Conservation (phyloP, 2,113 vertebrate genomes). For the Crotalus viridis region DNA sequence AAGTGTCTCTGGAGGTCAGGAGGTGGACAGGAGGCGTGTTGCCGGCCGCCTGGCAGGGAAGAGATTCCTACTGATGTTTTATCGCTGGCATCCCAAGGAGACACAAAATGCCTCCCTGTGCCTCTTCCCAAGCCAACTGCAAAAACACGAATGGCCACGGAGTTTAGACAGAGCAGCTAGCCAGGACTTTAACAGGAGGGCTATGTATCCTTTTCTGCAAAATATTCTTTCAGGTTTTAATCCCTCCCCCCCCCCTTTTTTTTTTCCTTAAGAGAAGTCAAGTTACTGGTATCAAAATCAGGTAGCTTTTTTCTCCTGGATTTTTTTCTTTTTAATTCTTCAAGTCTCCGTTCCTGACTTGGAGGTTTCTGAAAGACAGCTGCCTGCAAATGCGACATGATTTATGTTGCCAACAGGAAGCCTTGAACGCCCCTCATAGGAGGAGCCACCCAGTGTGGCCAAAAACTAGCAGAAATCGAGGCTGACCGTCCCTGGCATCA, state of each 20-base stretch:
- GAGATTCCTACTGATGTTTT: neutral
- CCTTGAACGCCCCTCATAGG: slow-evolving; percentile 67
- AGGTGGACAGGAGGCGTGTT: neutral
- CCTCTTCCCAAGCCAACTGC: neutral
- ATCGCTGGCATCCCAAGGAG: neutral
- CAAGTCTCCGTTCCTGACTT: slow-evolving; percentile 68
- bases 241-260: neutral
- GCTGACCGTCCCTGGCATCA: slow-evolving; percentile 68
- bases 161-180: neutral
- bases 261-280: neutral
- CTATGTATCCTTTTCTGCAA: slow-evolving; percentile 58
- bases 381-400: slow-evolving; percentile 43
- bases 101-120: neutral
- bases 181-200: neutral
- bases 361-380: slow-evolving; percentile 65
- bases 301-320: neutral
- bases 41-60: neutral
- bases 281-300: slow-evolving; percentile 27
- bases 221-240: slow-evolving; percentile 52
- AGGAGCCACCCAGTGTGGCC: slow-evolving; percentile 74
- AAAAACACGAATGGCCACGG: neutral
- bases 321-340: slow-evolving; percentile 26
- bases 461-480: slow-evolving; percentile 60
- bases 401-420: slow-evolving; percentile 34
- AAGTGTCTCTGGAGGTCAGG: neutral